Evolutionary conservation across 2,113 vertebrate genomes (phyloP).

Genomic region (Catagonus wagneri): DNA sequence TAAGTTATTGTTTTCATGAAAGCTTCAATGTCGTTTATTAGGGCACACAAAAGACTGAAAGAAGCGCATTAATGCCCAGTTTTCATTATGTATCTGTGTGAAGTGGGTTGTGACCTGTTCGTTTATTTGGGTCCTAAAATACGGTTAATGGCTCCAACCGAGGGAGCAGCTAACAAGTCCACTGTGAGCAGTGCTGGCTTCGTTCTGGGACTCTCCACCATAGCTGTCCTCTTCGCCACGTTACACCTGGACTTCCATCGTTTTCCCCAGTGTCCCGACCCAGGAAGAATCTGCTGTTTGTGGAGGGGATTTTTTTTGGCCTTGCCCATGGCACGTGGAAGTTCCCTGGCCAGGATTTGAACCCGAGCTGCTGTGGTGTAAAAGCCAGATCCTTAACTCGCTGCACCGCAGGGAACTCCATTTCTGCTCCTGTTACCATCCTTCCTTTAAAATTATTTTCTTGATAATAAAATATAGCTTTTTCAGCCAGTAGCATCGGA

Average conservation of each 20-base stretch:
- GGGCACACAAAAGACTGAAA: neutral
- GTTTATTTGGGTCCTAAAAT: neutral
- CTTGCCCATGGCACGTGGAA: too few relatives aligned
- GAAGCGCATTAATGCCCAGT: neutral
- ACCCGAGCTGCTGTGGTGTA: too few relatives aligned
- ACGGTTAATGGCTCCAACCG: neutral
- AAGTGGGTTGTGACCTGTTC: neutral
- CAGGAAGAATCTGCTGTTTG: neutral
- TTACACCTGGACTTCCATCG: neutral
- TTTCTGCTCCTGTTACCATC: neutral
- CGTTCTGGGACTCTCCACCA: neutral
- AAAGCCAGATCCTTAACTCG: too few relatives aligned
- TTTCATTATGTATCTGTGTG: neutral
- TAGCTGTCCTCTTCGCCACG: neutral
- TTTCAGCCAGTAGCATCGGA: neutral
- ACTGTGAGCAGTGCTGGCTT: neutral
- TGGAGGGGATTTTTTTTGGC: too few relatives aligned
- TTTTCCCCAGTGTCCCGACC: neutral
- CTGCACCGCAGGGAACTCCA: too few relatives aligned
- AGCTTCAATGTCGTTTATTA: neutral
- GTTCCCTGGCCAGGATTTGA: too few relatives aligned
- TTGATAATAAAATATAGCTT: neutral
- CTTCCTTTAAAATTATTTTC: neutral
- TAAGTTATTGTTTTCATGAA: neutral
- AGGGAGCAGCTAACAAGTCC: neutral